phyloP scores from a whole-genome alignment of 1,140 invertebrate genomes.

The Aphidius gifuensis region DNA sequence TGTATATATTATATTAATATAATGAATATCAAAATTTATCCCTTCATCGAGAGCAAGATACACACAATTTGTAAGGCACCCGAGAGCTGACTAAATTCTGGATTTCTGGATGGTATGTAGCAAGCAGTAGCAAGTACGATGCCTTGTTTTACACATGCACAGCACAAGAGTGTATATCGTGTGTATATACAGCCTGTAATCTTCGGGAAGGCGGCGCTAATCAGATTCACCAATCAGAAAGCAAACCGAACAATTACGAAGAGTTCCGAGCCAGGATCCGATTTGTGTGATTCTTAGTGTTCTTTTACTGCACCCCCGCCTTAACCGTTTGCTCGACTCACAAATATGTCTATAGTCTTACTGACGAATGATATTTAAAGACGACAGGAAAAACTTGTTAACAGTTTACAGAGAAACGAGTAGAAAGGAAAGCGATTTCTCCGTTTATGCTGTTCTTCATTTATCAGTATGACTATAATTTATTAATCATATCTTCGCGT shows the following conservation, averaged over 20 bases:
- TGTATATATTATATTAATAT: slow-evolving; percentile 5
- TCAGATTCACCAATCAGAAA: not conserved
- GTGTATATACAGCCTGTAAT: not conserved
- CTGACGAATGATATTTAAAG: too few species aligned
- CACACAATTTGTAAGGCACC: slow-evolving; percentile 38
- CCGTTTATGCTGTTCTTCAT: too few species aligned
- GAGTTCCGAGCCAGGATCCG: too few species aligned
- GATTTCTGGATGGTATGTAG: slow-evolving; percentile 13
- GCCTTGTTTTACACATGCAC: slow-evolving; percentile 2
- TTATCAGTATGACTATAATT: too few species aligned
- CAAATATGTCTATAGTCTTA: too few species aligned
- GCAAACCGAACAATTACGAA: not conserved
- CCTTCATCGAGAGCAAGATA: slow-evolving; percentile 27
- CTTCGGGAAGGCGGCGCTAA: slow-evolving; percentile 1
- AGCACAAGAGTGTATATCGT: not conserved
- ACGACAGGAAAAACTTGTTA: too few species aligned
- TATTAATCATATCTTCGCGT: too few species aligned
- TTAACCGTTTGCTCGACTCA: too few species aligned
- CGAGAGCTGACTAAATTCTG: slow-evolving; percentile 40
- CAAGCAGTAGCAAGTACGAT: slow-evolving; percentile 6
- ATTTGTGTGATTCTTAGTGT: too few species aligned
- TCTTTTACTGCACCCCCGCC: too few species aligned
- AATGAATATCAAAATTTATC: slow-evolving; percentile 2
- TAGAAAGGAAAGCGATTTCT: too few species aligned
- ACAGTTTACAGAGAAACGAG: too few species aligned